phyloP scores from a whole-genome alignment of 2,888 invertebrate genomes.

The Hermaeophaga mercurialis region DNA sequence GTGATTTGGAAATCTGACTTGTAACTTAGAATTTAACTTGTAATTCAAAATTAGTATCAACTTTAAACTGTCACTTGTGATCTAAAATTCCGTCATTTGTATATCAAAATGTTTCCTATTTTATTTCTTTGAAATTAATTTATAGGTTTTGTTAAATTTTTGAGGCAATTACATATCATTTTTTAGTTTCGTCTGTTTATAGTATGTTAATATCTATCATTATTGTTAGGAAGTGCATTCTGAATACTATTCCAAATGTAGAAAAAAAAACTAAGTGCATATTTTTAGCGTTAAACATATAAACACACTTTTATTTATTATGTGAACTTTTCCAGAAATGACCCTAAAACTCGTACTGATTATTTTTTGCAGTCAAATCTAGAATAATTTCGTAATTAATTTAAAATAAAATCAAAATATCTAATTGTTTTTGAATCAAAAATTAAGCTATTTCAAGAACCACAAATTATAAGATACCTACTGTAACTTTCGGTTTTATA shows the following conservation, averaged over 20 bases:
- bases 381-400: neutral
- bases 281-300: conserved; percentile 16
- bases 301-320: conserved; percentile 6
- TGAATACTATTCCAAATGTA: conserved; percentile 19
- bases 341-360: conserved; percentile 2
- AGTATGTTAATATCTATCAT: conserved; percentile 8
- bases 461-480: too few species aligned
- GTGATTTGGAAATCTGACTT: too few species aligned
- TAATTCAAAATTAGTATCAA: too few species aligned
- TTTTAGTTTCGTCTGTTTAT: conserved; percentile 10
- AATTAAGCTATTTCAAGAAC: too few species aligned
- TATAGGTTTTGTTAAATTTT: conserved; percentile 8
- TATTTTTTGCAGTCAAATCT: conserved; percentile 5
- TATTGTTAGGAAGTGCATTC: conserved; percentile 20
- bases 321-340: neutral
- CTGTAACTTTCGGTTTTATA: too few species aligned
- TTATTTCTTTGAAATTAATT: too few species aligned
- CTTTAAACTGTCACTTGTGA: too few species aligned
- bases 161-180: conserved; percentile 8
- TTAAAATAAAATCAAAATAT: too few species aligned
- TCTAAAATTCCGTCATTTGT: too few species aligned
- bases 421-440: too few species aligned
- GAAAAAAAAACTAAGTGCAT: conserved; percentile 27
- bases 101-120: too few species aligned
- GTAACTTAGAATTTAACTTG: too few species aligned